Evolutionary conservation across 2,888 invertebrate species (phyloP).

Genomic region (Tipula unca): DNA sequence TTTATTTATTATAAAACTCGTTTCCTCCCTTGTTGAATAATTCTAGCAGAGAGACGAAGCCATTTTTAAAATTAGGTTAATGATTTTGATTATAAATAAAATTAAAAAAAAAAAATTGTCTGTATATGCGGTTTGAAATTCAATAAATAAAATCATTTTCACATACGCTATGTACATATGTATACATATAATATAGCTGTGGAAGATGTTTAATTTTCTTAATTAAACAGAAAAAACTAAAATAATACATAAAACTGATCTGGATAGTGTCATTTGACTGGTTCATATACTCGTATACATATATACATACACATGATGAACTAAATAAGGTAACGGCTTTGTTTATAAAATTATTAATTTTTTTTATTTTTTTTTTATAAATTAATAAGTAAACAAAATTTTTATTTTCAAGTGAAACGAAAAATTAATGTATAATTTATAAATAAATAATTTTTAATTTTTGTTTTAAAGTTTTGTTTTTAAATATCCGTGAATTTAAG

Average conservation of each 20-base stretch:
- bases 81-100: neutral
- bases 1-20: neutral
- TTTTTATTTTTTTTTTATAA: neutral
- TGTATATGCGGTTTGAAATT: neutral
- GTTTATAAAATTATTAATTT: conserved; percentile 14
- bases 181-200: neutral
- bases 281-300: neutral
- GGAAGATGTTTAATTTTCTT: neutral
- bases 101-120: neutral
- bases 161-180: neutral
- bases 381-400: conserved; percentile 2
- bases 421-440: neutral
- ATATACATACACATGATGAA: neutral
- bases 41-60: neutral
- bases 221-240: neutral
- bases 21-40: neutral
- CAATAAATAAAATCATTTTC: neutral
- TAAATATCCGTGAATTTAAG: neutral
- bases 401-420: neutral
- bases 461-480: neutral
- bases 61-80: neutral
- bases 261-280: neutral
- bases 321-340: neutral
- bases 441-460: neutral
- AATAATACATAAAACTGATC: neutral